phyloP scores from a whole-genome alignment of 1,140 invertebrate species.

The Drosophila obscura region DNA sequence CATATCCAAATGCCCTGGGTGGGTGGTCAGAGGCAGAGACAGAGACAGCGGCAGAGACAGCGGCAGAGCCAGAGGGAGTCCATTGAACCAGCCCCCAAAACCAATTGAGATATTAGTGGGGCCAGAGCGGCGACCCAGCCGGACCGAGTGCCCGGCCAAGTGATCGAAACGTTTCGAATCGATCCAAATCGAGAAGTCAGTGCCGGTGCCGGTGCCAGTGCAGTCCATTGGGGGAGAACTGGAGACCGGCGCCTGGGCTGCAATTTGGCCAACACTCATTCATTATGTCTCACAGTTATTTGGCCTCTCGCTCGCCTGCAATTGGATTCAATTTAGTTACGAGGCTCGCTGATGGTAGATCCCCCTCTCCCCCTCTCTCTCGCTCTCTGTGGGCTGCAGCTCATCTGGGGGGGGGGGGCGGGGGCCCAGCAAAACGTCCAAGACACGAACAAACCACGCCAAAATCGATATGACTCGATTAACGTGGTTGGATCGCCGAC shows the following conservation, averaged over 20 bases:
- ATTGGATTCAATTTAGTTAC: constrained; percentile 81
- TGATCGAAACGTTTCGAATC: no score
- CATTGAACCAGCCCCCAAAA: constrained; percentile 44
- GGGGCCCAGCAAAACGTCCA: constrained; percentile 67
- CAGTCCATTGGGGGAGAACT: no score
- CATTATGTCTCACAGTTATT: constrained; percentile 74
- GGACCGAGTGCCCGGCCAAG: constrained; percentile 5
- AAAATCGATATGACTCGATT: constrained; percentile 82
- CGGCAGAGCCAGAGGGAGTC: constrained; percentile 14
- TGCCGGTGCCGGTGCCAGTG: no score
- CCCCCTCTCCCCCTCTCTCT: constrained; percentile 1
- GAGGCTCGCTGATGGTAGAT: constrained; percentile 57
- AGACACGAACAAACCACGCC: constrained; percentile 78
- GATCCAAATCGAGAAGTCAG: no score
- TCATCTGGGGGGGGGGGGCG: background rate
- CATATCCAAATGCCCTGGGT: constrained; percentile 23
- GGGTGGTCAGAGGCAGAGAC: constrained; percentile 45
- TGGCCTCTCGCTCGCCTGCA: constrained; percentile 30
- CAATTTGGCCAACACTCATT: constrained; percentile 83
- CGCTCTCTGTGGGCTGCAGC: background rate
- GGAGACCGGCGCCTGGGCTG: constrained; percentile 77
- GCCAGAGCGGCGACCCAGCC: background rate
- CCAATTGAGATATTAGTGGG: constrained; percentile 76
- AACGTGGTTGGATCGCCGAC: constrained; percentile 62
- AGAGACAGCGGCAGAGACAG: no score